Percentiles rank a stretch among this genome's conserved stretches.
phyloP scores from a whole-genome alignment of 2,113 vertebrate genomes.

The Scalopus aquaticus region DNA sequence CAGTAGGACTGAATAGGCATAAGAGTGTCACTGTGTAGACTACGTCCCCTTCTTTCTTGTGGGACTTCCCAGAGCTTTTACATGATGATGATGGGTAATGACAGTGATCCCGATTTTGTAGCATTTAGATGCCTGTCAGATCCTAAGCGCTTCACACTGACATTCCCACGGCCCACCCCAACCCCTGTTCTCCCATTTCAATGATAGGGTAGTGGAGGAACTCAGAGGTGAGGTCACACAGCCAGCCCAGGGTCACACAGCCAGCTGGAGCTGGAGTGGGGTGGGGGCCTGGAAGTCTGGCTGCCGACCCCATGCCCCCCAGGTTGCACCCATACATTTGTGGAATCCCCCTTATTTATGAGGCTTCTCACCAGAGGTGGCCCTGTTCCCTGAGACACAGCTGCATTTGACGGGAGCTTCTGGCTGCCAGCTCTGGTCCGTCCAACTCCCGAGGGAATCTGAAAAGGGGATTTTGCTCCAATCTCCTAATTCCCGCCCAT shows the following conservation, averaged over 20 bases:
- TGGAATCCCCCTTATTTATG: neutral
- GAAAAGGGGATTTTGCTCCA: neutral
- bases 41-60: neutral
- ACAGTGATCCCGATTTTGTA: neutral
- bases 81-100: neutral
- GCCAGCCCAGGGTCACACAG: neutral
- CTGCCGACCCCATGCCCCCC: neutral
- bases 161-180: neutral
- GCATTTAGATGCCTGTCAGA: accelerated
- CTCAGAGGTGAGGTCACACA: neutral
- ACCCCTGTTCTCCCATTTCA: neutral
- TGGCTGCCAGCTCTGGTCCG: neutral
- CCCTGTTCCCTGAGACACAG: neutral
- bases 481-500: neutral
- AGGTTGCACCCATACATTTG: too few relatives aligned
- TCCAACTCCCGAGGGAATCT: neutral
- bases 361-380: neutral
- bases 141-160: neutral
- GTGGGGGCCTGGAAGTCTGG: neutral
- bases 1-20: accelerated
- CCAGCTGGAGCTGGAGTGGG: neutral
- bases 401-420: neutral
- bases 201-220: neutral
- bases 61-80: neutral
- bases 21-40: neutral